Evolutionary conservation across 2,888 invertebrate species (phyloP).

Genomic region (Linyphia triangularis): DNA sequence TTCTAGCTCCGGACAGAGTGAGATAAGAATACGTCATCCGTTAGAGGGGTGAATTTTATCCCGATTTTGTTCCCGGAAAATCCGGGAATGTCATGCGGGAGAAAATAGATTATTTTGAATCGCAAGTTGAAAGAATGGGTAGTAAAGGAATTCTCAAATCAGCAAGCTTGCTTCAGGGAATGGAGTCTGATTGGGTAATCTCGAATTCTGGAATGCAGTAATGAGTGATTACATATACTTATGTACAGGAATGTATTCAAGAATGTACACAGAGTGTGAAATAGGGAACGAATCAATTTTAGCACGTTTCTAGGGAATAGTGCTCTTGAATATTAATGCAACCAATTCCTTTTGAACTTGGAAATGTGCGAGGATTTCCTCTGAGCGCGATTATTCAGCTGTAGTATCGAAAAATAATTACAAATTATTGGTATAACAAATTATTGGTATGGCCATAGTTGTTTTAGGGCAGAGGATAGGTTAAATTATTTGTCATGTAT

Average conservation of each 20-base stretch:
- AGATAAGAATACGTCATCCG: background rate
- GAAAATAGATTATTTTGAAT: constrained; percentile 22
- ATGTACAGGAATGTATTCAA: background rate
- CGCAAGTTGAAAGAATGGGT: background rate
- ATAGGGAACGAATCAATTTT: background rate
- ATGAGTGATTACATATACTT: background rate
- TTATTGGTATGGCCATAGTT: no score
- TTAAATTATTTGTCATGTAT: no score
- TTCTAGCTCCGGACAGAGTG: background rate
- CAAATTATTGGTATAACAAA: no score
- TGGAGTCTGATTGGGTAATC: background rate
- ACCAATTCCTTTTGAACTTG: background rate
- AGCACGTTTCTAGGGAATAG: background rate
- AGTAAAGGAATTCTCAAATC: background rate
- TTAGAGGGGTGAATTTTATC: background rate
- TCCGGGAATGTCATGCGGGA: background rate
- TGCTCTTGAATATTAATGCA: background rate
- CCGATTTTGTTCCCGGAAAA: background rate
- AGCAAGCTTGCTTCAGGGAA: background rate
- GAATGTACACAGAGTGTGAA: background rate
- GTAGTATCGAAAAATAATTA: no score
- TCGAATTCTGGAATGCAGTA: background rate
- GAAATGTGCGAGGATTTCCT: no score
- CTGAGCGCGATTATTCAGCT: no score
- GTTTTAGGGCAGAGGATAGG: no score